These are phyloP conservation scores for Dicyrtomina minuta DNA, from an alignment of 2,888 invertebrate species.

Conservation along the genomic window DNA sequence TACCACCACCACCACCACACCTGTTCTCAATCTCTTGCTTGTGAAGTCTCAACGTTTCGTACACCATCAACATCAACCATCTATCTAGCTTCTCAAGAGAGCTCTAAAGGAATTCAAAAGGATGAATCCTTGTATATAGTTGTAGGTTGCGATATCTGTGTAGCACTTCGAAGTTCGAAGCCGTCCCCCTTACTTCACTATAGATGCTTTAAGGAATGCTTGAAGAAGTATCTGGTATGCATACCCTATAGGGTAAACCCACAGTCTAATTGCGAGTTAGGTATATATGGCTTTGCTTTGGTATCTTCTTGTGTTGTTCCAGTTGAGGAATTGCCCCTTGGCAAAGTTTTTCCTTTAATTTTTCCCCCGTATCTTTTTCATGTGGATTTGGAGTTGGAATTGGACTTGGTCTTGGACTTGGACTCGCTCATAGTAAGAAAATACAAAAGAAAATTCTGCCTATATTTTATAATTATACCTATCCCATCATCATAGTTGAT, in stretches of 20 bases:
- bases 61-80: background rate
- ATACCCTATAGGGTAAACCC: no score
- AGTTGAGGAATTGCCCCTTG: slow-evolving; percentile 36
- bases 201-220: no score
- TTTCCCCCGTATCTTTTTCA: background rate
- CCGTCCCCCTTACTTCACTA: no score
- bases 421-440: background rate
- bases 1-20: slow-evolving; percentile 10
- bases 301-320: slow-evolving; percentile 28
- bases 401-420: background rate
- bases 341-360: slow-evolving; percentile 29
- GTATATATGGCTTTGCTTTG: no score
- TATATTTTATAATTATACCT: background rate
- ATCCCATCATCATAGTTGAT: background rate
- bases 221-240: background rate
- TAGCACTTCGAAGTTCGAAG: no score
- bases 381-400: background rate
- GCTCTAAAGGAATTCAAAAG: slow-evolving; percentile 17
- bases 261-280: no score
- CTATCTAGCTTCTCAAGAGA: background rate
- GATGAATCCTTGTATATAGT: no score
- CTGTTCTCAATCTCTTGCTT: slow-evolving; percentile 5
- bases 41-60: slow-evolving; percentile 4
- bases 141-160: no score
- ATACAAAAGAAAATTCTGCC: background rate